These are phyloP conservation scores for Villa cingulata DNA, from an alignment of 2,888 invertebrate species.

Conservation along the genomic window DNA sequence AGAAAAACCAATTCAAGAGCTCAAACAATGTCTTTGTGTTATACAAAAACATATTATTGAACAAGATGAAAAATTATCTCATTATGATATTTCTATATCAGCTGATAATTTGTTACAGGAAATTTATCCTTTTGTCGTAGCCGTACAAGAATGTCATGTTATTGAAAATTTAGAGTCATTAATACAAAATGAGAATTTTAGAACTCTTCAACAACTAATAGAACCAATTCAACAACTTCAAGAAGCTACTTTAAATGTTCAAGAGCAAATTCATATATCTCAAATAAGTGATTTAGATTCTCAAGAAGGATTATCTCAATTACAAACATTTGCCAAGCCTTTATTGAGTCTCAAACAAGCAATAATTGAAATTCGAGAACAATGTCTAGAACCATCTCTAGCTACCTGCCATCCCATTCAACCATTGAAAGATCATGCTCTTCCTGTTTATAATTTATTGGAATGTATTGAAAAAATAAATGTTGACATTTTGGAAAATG, in stretches of 20 bases:
- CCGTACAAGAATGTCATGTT: conserved; percentile 21
- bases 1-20: conserved; percentile 25
- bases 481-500: conserved; percentile 34
- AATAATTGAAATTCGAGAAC: conserved; percentile 20
- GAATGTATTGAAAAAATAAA: conserved; percentile 27
- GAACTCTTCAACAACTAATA: conserved; percentile 26
- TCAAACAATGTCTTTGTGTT: conserved; percentile 20
- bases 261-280: conserved; percentile 28
- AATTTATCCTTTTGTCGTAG: conserved; percentile 19
- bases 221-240: conserved; percentile 33
- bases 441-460: conserved; percentile 18
- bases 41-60: conserved; percentile 22
- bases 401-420: conserved; percentile 18
- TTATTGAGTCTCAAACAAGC: conserved; percentile 20
- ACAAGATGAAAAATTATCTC: conserved; percentile 16
- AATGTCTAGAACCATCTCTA: conserved; percentile 14
- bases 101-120: conserved; percentile 18
- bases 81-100: conserved; percentile 13
- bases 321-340: conserved; percentile 20
- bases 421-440: conserved; percentile 17
- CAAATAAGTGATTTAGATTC: conserved; percentile 17
- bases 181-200: conserved; percentile 19
- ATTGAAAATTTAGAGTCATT: conserved; percentile 20
- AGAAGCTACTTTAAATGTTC: conserved; percentile 21
- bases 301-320: conserved; percentile 13